Evolutionary conservation across 2,888 invertebrate species (phyloP).

Genomic region (Acanthoscelides obtectus): DNA sequence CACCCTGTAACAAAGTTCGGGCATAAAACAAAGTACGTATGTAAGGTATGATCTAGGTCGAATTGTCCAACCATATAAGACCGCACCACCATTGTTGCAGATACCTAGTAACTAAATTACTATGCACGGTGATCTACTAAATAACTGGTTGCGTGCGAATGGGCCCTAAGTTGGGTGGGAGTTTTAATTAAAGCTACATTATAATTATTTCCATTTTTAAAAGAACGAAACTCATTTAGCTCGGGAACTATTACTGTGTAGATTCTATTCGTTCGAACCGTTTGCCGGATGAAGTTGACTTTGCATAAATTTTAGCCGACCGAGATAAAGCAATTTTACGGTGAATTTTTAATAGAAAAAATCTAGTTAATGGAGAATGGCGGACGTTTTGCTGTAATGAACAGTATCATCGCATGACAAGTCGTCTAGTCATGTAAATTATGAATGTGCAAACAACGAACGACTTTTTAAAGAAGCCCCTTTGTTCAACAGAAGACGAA

Average conservation of each 20-base stretch:
- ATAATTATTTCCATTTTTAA: background rate
- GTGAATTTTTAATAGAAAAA: too few species aligned
- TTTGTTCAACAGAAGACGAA: too few species aligned
- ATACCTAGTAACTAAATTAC: background rate
- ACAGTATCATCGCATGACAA: too few species aligned
- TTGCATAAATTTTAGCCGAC: too few species aligned
- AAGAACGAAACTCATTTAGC: background rate
- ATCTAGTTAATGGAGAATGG: too few species aligned
- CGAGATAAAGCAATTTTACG: too few species aligned
- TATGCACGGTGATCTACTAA: background rate
- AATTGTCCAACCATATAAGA: background rate
- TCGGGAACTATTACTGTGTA: background rate
- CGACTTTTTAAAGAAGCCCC: too few species aligned
- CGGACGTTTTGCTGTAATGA: too few species aligned
- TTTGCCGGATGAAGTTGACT: background rate
- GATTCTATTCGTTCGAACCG: background rate
- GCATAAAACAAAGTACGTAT: background rate
- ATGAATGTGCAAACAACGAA: too few species aligned
- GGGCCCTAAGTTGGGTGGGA: background rate
- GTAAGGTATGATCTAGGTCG: background rate
- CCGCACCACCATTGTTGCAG: background rate
- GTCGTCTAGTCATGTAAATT: too few species aligned
- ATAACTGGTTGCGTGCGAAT: background rate
- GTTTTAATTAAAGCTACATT: background rate
- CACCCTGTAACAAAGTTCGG: background rate